Percentiles rank a stretch among this genome's conserved stretches.
Conservation (phyloP, 2,797 vertebrate genomes). For the Vespertilio murinus region DNA sequence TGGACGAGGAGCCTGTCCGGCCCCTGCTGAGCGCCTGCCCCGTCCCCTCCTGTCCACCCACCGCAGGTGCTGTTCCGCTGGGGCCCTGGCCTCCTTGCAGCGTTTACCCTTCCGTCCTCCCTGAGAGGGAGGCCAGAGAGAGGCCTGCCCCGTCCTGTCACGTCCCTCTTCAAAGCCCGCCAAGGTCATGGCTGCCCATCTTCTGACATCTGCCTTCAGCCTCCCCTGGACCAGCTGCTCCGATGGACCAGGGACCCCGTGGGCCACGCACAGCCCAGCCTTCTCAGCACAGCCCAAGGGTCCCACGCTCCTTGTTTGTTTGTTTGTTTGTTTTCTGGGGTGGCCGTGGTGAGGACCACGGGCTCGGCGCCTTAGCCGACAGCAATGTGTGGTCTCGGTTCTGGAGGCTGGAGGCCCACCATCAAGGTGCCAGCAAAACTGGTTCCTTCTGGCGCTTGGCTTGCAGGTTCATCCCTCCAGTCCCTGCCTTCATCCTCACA, state of each 20-base stretch:
- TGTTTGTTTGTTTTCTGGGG: background rate
- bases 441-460: background rate
- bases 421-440: background rate
- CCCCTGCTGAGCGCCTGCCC: background rate
- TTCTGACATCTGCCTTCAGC: background rate
- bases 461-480: background rate
- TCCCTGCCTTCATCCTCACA: background rate
- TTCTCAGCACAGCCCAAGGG: background rate
- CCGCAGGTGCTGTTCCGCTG: background rate
- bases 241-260: fast-evolving
- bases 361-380: background rate
- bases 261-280: background rate
- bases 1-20: background rate
- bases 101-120: background rate
- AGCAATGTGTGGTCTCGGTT: background rate
- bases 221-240: background rate
- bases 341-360: too few relatives aligned
- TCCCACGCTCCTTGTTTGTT: background rate
- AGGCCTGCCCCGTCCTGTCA: background rate
- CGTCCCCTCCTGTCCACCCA: background rate
- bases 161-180: background rate
- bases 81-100: background rate
- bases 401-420: background rate
- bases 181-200: background rate
- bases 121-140: background rate